Percentiles rank a stretch among this genome's conserved stretches.
Conservation (phyloP, 2,113 vertebrate genomes). For the Haemorhous mexicanus region DNA sequence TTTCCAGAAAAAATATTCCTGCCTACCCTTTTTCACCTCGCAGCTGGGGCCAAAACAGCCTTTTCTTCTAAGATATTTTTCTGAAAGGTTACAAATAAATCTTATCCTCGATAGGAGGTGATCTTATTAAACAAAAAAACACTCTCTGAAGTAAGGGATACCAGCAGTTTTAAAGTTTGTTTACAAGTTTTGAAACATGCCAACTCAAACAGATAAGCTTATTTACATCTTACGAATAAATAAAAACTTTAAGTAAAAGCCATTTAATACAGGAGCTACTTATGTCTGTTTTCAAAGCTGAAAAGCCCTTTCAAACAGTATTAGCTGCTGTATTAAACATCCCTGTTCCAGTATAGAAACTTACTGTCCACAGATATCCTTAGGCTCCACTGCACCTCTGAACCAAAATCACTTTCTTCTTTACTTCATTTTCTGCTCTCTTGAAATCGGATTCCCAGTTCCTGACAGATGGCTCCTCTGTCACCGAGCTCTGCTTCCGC, state of each 20-base stretch:
- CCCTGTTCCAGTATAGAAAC: conserved; percentile 53
- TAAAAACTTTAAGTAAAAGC: conserved; percentile 23
- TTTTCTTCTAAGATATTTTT: conserved; percentile 6
- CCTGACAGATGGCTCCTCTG: conserved; percentile 75
- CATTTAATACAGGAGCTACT: conserved; percentile 36
- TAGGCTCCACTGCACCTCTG: conserved; percentile 60
- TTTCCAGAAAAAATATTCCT: conserved; percentile 46
- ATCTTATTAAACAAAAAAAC: conserved; percentile 36
- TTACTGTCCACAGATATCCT: conserved; percentile 73
- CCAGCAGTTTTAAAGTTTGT: conserved; percentile 40
- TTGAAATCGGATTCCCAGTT: conserved; percentile 60
- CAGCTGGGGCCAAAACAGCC: conserved; percentile 14
- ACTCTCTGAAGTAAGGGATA: conserved; percentile 16
- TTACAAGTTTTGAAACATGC: conserved; percentile 46
- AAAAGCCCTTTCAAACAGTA: conserved; percentile 22
- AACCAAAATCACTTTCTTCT: conserved; percentile 70
- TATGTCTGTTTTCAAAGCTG: conserved; percentile 10
- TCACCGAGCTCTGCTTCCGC: conserved; percentile 57
- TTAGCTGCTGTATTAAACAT: background rate
- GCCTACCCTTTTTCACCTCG: conserved; percentile 8
- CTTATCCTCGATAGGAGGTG: background rate
- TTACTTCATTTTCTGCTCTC: conserved; percentile 68
- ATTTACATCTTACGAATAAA: conserved; percentile 25
- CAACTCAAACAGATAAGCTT: conserved; percentile 38
- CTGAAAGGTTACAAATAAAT: conserved; percentile 14